Evolutionary conservation across 1,140 invertebrate genomes (phyloP), one percentile per base, ranked within the genome.

Genomic region (Eumaeus atala): DNA sequence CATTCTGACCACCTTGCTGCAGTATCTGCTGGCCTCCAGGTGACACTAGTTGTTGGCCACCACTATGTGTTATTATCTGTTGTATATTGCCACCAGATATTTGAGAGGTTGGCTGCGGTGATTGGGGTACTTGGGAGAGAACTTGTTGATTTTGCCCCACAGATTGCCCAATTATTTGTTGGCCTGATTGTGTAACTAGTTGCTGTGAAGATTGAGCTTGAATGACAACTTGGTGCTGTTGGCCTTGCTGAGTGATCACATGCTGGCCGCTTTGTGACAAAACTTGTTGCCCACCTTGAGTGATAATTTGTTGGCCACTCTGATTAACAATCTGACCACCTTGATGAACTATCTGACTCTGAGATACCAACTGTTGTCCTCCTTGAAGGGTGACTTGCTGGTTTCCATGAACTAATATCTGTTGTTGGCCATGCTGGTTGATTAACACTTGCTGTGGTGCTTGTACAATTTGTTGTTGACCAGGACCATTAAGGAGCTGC

Each of bases 391-490:
- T 78, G 1, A 87, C 81, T 58, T 88, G 86, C 57, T 87, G 84
- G 48, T 86, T 83, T 1, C 84, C 83, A 70, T 85, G 80, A 12
- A 87, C 77, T 28, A 87, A 64, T 57, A 87, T 88, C 54, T 88
- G 87, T 55, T 87, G 84, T 42, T 86, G 80, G 1, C 82, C 78
- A 40, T 85, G 81, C 51, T 87, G 83, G 38, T 87, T 84, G 42
- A 82, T 85, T 21, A 85, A 59, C 33, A 86, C 79, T 64, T 86
- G 79, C 47, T 86, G 81, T 54, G 81, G 80, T 5, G 64, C 77
- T 69, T 82, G 77, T 0, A 84, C 83, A 61, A 85, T 76, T 54
- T 86, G 87, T 37, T 89, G 88, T 47, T 88, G 82, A 3, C 77
- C 79, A 38, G 74, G 69, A 47, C 68, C 67, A 54, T 72, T 77